phyloP scores from a whole-genome alignment of 2,113 vertebrate genomes.

The Mormyrus lacerda region DNA sequence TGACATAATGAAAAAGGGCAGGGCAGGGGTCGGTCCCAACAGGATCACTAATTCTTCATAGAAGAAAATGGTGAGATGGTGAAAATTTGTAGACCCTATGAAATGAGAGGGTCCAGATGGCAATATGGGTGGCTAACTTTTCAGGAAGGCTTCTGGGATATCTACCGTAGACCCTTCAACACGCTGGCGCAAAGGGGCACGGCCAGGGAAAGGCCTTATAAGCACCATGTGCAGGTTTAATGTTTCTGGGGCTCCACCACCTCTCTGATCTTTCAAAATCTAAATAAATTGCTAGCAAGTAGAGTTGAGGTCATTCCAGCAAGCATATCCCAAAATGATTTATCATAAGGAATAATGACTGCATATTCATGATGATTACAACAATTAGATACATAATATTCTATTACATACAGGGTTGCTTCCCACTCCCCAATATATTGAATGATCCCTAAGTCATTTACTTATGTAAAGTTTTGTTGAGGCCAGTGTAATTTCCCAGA shows the following conservation, averaged over 20 bases:
- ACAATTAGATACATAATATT: not conserved
- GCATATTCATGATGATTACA: not conserved
- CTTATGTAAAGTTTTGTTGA: not conserved
- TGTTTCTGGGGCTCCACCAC: not conserved
- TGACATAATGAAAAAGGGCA: not conserved
- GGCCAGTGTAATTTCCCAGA: not conserved
- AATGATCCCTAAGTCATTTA: not conserved
- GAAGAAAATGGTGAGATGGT: not conserved
- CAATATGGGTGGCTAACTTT: not conserved
- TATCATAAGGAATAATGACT: not conserved
- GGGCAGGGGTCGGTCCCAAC: not conserved
- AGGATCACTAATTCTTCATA: not conserved
- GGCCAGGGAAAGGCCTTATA: not conserved
- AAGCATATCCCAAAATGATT: not conserved
- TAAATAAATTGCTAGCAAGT: not conserved
- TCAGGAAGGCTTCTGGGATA: not conserved
- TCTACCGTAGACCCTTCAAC: not conserved
- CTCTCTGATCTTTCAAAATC: not conserved
- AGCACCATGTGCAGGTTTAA: not conserved
- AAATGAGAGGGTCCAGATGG: not conserved
- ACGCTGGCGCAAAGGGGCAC: not conserved
- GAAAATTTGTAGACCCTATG: not conserved
- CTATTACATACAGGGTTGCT: not conserved
- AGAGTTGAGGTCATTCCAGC: not conserved
- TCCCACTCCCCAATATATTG: not conserved